Conservation (phyloP, 2,113 vertebrate species). For the Ginglymostoma cirratum region DNA sequence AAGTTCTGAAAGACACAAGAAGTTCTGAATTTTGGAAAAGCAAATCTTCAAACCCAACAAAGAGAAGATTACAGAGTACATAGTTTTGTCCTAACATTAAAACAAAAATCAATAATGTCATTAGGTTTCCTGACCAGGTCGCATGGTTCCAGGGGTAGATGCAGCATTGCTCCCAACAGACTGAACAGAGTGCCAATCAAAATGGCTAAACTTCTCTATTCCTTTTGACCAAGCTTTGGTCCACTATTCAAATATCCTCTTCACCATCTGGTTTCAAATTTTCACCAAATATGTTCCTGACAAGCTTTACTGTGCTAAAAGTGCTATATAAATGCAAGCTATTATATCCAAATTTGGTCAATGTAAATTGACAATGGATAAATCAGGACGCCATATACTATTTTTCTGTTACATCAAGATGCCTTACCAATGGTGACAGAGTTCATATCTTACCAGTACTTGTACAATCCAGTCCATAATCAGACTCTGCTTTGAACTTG, state of each 20-base stretch:
- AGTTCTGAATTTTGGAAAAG: neutral
- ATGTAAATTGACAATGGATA: neutral
- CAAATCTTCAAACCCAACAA: neutral
- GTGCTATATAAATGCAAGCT: neutral
- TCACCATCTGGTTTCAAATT: neutral
- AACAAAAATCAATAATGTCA: neutral
- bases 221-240: neutral
- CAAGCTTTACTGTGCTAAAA: neutral
- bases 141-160: neutral
- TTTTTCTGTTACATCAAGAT: neutral
- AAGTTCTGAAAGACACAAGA: neutral
- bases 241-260: neutral
- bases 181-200: neutral
- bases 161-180: neutral
- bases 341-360: neutral
- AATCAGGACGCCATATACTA: neutral
- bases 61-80: neutral
- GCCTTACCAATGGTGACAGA: neutral
- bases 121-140: neutral
- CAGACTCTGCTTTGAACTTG: slow-evolving; percentile 53
- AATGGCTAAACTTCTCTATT: neutral
- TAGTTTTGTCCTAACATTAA: neutral
- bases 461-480: slow-evolving; percentile 62
- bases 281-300: neutral
- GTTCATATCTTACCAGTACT: slow-evolving; percentile 51